These are phyloP conservation scores for Emesis castigata DNA, from an alignment of 2,888 invertebrate species.

Conservation along the genomic window DNA sequence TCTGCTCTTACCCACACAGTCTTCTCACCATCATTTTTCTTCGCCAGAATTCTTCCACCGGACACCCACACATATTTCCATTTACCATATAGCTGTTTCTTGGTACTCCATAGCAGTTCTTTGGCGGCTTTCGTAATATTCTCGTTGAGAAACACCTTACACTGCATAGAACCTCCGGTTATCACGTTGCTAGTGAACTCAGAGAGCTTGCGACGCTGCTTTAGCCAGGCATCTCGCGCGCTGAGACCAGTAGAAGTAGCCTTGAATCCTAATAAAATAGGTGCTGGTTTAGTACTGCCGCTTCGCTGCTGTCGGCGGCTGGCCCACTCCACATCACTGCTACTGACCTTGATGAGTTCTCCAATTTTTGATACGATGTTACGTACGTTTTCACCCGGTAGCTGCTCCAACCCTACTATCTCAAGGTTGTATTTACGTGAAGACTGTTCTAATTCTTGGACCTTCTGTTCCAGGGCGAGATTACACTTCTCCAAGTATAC, in stretches of 20 bases:
- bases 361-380: slow-evolving; percentile 21
- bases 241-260: background rate
- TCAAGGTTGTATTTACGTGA: slow-evolving; percentile 26
- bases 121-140: background rate
- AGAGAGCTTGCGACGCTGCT: background rate
- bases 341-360: background rate
- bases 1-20: no score
- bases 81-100: no score
- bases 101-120: background rate
- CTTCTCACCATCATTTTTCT: background rate
- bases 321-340: background rate
- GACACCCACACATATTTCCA: slow-evolving; percentile 4
- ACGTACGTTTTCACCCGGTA: slow-evolving; percentile 25
- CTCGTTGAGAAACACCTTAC: no score
- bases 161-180: no score
- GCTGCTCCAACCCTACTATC: slow-evolving; percentile 30
- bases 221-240: background rate
- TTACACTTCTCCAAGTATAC: slow-evolving; percentile 26
- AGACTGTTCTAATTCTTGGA: slow-evolving; percentile 23
- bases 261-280: background rate
- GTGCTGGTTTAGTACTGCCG: background rate
- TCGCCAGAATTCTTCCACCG: background rate
- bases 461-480: slow-evolving; percentile 29
- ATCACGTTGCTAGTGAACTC: no score
- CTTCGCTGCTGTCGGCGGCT: background rate